Evolutionary conservation across 2,797 vertebrate genomes (phyloP).

Genomic region (Eulemur coronatus): DNA sequence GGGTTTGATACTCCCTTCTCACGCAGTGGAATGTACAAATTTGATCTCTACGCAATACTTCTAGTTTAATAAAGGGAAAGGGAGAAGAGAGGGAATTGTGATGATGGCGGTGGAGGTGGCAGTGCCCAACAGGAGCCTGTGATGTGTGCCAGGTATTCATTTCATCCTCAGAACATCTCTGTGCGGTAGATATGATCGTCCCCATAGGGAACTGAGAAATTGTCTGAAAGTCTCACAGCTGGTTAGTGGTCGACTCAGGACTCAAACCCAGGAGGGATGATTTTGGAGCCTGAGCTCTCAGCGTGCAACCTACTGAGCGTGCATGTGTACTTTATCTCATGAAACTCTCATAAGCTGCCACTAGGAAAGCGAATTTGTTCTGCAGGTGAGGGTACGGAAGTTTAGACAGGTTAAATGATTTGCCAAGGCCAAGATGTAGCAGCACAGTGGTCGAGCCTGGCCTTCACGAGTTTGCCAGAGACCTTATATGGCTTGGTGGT

Average conservation of each 20-base stretch:
- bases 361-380: neutral
- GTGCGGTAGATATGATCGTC: too few relatives aligned
- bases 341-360: neutral
- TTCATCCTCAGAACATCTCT: neutral
- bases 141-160: too few relatives aligned
- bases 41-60: neutral
- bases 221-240: neutral
- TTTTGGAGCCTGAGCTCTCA: neutral
- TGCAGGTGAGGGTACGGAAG: neutral
- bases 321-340: accelerated
- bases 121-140: too few relatives aligned
- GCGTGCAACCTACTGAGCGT: neutral
- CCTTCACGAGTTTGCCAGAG: neutral
- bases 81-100: neutral
- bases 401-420: neutral
- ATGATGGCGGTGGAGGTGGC: neutral
- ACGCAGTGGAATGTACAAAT: neutral
- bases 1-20: neutral
- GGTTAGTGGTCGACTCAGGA: neutral
- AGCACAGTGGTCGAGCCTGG: neutral
- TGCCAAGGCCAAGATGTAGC: accelerated
- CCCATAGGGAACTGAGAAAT: neutral
- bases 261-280: neutral
- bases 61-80: neutral
- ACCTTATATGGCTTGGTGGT: neutral